Evolutionary conservation across 1,140 invertebrate species (phyloP).

Genomic region (Coelopa frigida): DNA sequence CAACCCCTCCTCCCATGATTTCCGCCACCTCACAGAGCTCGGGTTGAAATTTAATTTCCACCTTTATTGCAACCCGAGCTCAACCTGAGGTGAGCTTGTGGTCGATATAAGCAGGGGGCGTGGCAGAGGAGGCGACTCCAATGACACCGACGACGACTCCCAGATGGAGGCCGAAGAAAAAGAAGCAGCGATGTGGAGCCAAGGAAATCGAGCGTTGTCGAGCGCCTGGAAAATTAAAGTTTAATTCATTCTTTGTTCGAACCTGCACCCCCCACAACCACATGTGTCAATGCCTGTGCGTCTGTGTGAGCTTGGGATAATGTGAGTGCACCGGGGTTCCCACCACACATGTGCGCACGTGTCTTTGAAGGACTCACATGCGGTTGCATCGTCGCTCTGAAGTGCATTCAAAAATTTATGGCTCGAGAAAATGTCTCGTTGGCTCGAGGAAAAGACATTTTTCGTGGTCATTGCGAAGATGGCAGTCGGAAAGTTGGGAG

Average conservation of each 20-base stretch:
- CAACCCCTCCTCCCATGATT: too few species aligned
- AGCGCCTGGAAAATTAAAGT: background rate
- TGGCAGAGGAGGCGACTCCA: background rate
- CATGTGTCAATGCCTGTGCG: background rate
- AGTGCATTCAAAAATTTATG: slow-evolving; percentile 2
- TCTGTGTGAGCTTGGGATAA: background rate
- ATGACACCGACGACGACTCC: background rate
- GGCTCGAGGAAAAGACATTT: background rate
- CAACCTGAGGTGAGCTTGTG: background rate
- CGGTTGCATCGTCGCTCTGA: too few species aligned
- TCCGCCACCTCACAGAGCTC: too few species aligned
- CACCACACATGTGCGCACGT: background rate
- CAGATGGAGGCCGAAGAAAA: background rate
- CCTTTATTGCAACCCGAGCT: slow-evolving; percentile 8
- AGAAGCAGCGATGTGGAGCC: slow-evolving; percentile 1
- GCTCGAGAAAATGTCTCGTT: background rate
- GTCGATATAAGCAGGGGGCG: background rate
- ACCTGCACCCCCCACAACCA: background rate
- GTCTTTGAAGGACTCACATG: background rate
- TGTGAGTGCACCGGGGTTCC: slow-evolving; percentile 7
- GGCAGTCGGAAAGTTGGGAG: too few species aligned
- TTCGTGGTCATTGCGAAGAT: too few species aligned
- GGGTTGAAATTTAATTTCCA: slow-evolving; percentile 9
- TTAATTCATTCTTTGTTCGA: background rate
- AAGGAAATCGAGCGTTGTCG: slow-evolving; percentile 5